A percentile compares a stretch with the other conserved stretches of the same genome.
These are phyloP conservation scores for Esox lucius DNA, from an alignment of 2,797 vertebrate genomes.

Conservation along the genomic window DNA sequence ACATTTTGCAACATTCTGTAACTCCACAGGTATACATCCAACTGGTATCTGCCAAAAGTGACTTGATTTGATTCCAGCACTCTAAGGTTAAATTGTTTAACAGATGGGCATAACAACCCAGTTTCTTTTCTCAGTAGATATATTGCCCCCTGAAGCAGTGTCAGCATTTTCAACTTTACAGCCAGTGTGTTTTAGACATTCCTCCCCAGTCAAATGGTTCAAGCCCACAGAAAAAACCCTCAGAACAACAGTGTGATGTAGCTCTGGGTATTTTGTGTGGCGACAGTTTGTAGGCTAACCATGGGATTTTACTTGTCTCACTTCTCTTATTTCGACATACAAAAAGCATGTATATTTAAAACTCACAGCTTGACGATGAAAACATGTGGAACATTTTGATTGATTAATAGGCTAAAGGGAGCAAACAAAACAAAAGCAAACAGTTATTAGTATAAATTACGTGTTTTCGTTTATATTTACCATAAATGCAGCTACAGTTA, in stretches of 20 bases:
- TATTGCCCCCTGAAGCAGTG: conserved; percentile 43
- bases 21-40: conserved; percentile 40
- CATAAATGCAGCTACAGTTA: too few species aligned
- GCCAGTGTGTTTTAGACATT: conserved; percentile 37
- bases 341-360: background rate
- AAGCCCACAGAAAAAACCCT: conserved; percentile 24
- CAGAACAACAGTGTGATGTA: conserved; percentile 27
- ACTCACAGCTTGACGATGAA: conserved; percentile 2
- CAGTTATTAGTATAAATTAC: too few species aligned
- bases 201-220: conserved; percentile 36
- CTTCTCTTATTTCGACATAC: background rate
- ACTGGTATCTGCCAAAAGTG: conserved; percentile 49
- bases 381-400: background rate
- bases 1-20: too few species aligned
- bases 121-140: conserved; percentile 38
- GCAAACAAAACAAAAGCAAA: conserved; percentile 17
- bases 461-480: too few species aligned
- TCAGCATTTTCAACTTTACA: conserved; percentile 47
- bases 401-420: too few species aligned
- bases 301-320: conserved; percentile 14
- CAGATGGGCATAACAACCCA: conserved; percentile 53
- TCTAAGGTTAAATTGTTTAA: conserved; percentile 51
- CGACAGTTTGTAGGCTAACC: conserved; percentile 23
- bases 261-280: conserved; percentile 24
- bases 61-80: conserved; percentile 46